phyloP scores from a whole-genome alignment of 2,888 invertebrate species.

The Watsonalla binaria region DNA sequence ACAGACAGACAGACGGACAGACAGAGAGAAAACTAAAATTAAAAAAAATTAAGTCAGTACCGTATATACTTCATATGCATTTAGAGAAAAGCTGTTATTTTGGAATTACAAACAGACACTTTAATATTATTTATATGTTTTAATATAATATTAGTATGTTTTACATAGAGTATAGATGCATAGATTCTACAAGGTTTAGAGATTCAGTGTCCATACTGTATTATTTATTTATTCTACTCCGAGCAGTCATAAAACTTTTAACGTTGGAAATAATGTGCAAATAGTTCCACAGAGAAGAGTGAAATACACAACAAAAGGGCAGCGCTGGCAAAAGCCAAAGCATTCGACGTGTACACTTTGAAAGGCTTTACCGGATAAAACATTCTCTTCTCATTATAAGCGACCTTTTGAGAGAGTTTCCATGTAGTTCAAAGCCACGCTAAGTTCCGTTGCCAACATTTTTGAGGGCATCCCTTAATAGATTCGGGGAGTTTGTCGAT shows the following conservation, averaged over 20 bases:
- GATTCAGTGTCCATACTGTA: no score
- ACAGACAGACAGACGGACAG: no score
- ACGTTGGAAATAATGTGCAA: not conserved
- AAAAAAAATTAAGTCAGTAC: no score
- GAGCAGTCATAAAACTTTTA: not conserved
- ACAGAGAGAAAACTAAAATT: no score
- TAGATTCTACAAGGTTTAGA: no score
- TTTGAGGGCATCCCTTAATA: slow-evolving; percentile 18
- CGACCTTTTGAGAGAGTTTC: slow-evolving; percentile 44
- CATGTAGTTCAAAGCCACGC: slow-evolving; percentile 31
- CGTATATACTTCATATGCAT: no score
- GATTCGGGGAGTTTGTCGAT: slow-evolving; percentile 3
- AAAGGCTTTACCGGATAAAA: slow-evolving; percentile 39
- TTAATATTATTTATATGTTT: no score
- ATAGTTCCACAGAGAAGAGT: slow-evolving; percentile 2
- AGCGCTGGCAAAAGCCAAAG: slow-evolving; percentile 17
- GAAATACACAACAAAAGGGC: slow-evolving; percentile 8
- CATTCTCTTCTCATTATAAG: slow-evolving; percentile 50
- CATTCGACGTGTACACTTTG: slow-evolving; percentile 18
- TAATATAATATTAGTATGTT: no score
- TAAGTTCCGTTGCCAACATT: slow-evolving; percentile 18
- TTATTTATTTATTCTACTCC: no score
- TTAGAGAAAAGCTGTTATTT: no score
- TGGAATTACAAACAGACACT: no score
- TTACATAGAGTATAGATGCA: no score